Base-by-base conservation (phyloP, 2,888 invertebrate species). In the Colostygia pectinataria region DNA sequence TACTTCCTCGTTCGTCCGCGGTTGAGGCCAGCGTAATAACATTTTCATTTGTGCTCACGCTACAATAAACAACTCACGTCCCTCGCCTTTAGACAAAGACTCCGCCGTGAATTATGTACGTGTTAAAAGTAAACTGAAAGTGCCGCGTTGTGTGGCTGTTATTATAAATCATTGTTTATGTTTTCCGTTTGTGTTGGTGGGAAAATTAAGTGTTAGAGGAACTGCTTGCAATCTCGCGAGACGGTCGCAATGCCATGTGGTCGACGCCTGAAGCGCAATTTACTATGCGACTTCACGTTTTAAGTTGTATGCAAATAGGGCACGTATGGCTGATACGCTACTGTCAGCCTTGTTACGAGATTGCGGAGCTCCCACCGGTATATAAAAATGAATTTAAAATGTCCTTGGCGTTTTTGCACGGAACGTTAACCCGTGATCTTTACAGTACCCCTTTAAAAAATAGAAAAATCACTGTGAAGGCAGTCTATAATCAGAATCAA, bases 141-240 rank as follows among this genome's bases (percentile, higher is more conserved):
- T 90, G 85, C 80, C 84, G 80, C 86, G 83, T 82, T 87, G 80
- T 87, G 81, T 84, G 83, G 83, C 77, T 80, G 88, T 86, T 89
- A 89, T 85, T 88, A 90, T 91, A 90, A 91, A 90, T 91, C 90
- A 90, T 90, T 89, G 88, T 85, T 90, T 90, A 90, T 90, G 90
- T 83, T 90, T 91, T 90, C 90, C 90, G 90, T 88, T 90, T 88
- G 83, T 76, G 80, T 82, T 83, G 74, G 80, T 80, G 74, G 74
- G 74, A 73, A 80, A 86, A 89, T 87, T 87, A 87, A 87, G 83
- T 85, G 83, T 74, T 83, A 79, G 51, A 41, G 28, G 78, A 83
- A 83, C 80, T 80, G 77, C 72, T 80, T 70, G 80, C 80, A 77
- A 80, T 83, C 82, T 80, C 73, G 71, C 55, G 66, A 66, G 67